Base-by-base conservation (phyloP, 2,888 invertebrate genomes). In the Phanerotoma sp. region DNA sequence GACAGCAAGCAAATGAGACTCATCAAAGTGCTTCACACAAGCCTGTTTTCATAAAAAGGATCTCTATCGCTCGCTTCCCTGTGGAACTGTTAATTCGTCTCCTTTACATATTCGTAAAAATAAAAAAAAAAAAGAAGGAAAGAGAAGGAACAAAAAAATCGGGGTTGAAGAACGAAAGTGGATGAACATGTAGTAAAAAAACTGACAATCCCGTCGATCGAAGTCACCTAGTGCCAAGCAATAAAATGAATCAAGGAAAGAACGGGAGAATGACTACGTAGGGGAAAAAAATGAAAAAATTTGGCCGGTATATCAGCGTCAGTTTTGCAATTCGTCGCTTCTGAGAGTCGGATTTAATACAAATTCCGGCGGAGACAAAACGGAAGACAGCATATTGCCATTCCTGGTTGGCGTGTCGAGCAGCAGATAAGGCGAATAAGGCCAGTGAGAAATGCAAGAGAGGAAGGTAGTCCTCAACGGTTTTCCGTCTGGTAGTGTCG, bases 391-490 rank as follows among this genome's bases (percentile, higher is more conserved):
- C 61, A 62, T 62, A 63, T 63, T 63, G 63, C 62, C 62, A 62
- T 63, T 63, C 62, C 58, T 53, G 48, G 56, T 58, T 62, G 63
- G 60, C 59, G 59, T 63, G 60, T 63, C 60, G 62, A 56, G 57
- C 59, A 60, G 62, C 63, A 62, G 63, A 63, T 63, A 62, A 63
- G 61, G 60, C 54, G 60, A 61, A 61, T 58, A 61, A 61, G 51
- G 56, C 56, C 30, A 40, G 40, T 5, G 13, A 22, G 21, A 18
- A 7, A 30, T 18, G 48, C 22, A 20, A 35, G 35, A 22, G 42
- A 18, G 21, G 6, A 7, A 15, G 32, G 10, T 13, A 45, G 20
- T 28, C 11, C 13, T 25, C 11, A 21, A 16, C 45, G 47, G 25
- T 15, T 33, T 47, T 35, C 16, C 16, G 37, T 28, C 22, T 32